Base-by-base conservation (phyloP, 2,113 vertebrate species). In the Mormyrus lacerda region DNA sequence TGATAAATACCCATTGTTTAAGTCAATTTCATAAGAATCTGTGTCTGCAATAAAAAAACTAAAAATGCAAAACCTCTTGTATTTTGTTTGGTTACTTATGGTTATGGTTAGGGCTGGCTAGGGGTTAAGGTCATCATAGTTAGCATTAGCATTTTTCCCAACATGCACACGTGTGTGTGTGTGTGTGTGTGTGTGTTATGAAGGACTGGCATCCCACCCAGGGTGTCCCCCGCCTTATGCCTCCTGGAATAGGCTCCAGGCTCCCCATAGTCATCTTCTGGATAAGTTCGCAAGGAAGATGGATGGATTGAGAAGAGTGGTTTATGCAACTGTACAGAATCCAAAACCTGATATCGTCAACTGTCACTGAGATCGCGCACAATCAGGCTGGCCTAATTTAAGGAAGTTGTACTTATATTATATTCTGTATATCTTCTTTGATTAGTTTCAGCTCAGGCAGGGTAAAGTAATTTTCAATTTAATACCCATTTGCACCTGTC, bases 401-500 rank as follows among this genome's bases (percentile, higher is more conserved):
- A 84, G 10, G 21, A 83, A 83, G 17, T 19, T 39, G 79, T 8
- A 83, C 15, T 24, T 84, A 24, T 13, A 1, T 21, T 24, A 44
- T 42, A 45, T 84, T 45, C 82, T 47, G 8, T 45, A 47, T 84
- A 45, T 47, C 8, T 47, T n/a, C 9, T 84, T 45, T 84, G 19
- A 47, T 84, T 19, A 47, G 2, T 84, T 84, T 84, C 42, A 47
- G 82, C 44, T 24, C 21, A 45, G 44, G 3, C 19, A 47, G 73
- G 73, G 35, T 42, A 35, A 79, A 39, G 73, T 42, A 47, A 84
- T 84, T 84, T 84, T 45, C 82, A 84, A 84, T 84, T 84, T 84
- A n/a, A 44, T 47, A 45, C 39, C 82, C 3, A n/a, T 61, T 69
- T 89, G 44, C 88, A 42, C 42, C 31, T 89, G 31, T 91, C 55